Evolutionary conservation across 2,888 invertebrate genomes (phyloP), one percentile per base, ranked within the genome.

Genomic region (Leptopilina drosophilae): DNA sequence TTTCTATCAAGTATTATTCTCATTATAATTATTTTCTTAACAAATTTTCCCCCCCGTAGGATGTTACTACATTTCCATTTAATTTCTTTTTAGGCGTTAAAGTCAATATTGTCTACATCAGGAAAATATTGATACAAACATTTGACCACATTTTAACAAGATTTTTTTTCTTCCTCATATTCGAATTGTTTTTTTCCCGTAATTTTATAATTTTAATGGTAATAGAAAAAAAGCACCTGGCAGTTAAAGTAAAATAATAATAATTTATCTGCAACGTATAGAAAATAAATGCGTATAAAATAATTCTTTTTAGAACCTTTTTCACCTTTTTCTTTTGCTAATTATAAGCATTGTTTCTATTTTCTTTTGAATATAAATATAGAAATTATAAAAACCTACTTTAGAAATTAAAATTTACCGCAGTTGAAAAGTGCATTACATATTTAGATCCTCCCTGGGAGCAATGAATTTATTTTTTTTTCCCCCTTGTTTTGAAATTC

Each of bases 331-430:
- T 59, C 15, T 59, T 7, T 4, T 59, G 6, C 15, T 14, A n/a
- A 15, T 15, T 15, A 5, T n/a, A 20, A 20, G 59, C 12, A n/a
- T 59, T 59, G n/a, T 59, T 20, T n/a, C 1, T 5, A 59, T 59
- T 59, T 59, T 59, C 15, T 59, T 20, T 20, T 59, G n/a, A n/a
- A 59, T n/a, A n/a, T 1, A 14, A 59, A 59, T 59, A 59, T n/a
- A n/a, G 6, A 14, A 59, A 59, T 59, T 59, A 59, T n/a, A 59
- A n/a, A 59, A 59, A 6, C 59, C n/a, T 12, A 49, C 8, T 49
- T 67, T 12, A 20, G 26, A 49, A 67, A 67, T 69, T 69, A 69
- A 5, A 26, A 69, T 69, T 69, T 53, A 53, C 26, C 26, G 14
- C 9, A 26, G 69, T 69, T 53, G 20, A 69, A 69, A 53, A 53